Evolutionary conservation across 2,797 vertebrate species (phyloP).

Genomic region (Rhincodon typus): DNA sequence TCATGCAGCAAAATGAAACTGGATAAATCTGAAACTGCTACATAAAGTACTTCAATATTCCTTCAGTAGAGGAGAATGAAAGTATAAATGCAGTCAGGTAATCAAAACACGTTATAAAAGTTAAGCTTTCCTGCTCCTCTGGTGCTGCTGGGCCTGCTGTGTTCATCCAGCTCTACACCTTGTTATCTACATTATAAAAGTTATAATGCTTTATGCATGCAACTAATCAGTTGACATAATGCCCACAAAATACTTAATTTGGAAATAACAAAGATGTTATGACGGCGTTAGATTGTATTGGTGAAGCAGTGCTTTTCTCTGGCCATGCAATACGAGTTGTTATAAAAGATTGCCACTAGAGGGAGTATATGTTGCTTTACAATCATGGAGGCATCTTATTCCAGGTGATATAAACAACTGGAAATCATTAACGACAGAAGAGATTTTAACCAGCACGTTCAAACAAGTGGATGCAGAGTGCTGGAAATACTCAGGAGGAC

Average conservation of each 20-base stretch:
- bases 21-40: background rate
- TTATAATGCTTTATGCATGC: background rate
- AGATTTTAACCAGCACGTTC: background rate
- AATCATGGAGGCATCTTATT: background rate
- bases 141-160: too few species aligned
- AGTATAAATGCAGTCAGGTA: background rate
- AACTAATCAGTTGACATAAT: background rate
- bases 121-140: background rate
- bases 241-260: background rate
- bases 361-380: background rate
- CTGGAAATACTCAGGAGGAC: too few species aligned
- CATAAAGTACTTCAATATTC: background rate
- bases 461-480: background rate
- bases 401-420: background rate
- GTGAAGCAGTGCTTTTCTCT: background rate
- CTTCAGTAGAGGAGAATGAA: background rate
- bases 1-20: background rate
- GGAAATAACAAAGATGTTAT: background rate
- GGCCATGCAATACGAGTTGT: background rate
- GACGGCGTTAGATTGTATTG: background rate
- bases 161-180: too few species aligned
- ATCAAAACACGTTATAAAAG: background rate
- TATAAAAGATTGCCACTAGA: background rate
- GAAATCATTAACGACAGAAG: background rate
- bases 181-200: background rate